Evolutionary conservation across 2,113 vertebrate genomes (phyloP), one percentile per base, ranked within the genome.

Genomic region (Lagopus leucura): DNA sequence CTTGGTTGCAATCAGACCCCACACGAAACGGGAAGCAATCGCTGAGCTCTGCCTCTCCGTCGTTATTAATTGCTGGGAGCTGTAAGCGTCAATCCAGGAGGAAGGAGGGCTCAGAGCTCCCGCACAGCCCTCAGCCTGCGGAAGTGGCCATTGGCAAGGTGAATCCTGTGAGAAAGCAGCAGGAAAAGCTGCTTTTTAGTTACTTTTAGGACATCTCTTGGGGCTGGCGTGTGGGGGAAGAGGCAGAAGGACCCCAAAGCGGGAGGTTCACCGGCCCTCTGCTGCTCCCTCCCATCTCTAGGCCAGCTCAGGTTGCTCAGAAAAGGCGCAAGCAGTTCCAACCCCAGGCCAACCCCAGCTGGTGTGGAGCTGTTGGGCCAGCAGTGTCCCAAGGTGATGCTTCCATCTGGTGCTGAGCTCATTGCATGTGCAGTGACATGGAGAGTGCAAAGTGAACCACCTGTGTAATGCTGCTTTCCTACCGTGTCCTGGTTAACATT

Each of bases 121-220:
- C 27, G 1, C 3, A 27, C 1, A 4, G n/a, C n/a, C 7, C 25
- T 13, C 71, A 24, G 38, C 19, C 20, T 42, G 21, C 2, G 22
- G 21, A 12, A 22, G 2, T 7, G 11, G 2, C 21, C 12, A 3
- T 14, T 15, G 7, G 30, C 11, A 42, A 57, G 27, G 21, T 6
- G 5, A 28, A 10, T 21, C 4, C 28, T 28, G 4, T 1, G 2
- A 1, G n/a, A 21, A 4, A 3, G 20, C 3, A 25, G 7, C 8
- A 38, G 1, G 2, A 36, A 1, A 4, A 10, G 8, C 30, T 0
- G 0, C 2, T 34, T 27, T 3, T 0, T 30, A 27, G 50, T 10
- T 1, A 0, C 13, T 60, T 69, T 52, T 40, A 12, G 69, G 63
- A 25, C 38, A 38, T 28, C 18, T 16, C 20, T 21, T 10, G 14